Conservation (phyloP, 2,888 invertebrate genomes). For the Chloroclysta siterata region DNA sequence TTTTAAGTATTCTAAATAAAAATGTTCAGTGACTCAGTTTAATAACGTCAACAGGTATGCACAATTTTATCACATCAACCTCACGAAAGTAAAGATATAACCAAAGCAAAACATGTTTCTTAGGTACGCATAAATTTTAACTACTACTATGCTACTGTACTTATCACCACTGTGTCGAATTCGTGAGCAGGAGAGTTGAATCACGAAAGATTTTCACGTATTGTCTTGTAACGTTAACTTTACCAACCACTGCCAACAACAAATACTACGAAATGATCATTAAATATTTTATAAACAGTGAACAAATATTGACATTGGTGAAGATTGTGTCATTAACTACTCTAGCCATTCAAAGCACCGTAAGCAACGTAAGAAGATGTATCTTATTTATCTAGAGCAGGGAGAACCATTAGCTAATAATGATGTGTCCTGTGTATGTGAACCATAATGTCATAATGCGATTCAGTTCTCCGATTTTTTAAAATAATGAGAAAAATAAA, state of each 20-base stretch:
- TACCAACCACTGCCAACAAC: not conserved
- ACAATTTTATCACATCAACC: not conserved
- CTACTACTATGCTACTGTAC: not conserved
- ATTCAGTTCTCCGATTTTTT: too few species aligned
- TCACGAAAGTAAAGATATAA: not conserved
- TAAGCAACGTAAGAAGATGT: too few species aligned
- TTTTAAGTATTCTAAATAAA: too few species aligned
- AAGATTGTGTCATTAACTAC: not conserved
- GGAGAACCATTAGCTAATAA: too few species aligned
- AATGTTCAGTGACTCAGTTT: not conserved
- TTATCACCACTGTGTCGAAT: not conserved
- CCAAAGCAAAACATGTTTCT: not conserved
- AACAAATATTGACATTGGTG: conserved; percentile 22
- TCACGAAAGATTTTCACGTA: not conserved
- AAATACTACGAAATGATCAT: conserved; percentile 10
- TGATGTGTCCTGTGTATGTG: too few species aligned
- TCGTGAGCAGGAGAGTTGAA: not conserved
- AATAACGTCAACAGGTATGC: not conserved
- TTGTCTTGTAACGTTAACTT: not conserved
- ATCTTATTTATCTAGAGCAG: too few species aligned
- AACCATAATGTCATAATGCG: too few species aligned
- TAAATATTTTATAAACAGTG: conserved; percentile 16
- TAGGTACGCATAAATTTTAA: not conserved
- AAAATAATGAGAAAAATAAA: too few species aligned
- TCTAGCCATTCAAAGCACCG: not conserved